Percentiles rank a stretch among this genome's conserved stretches.
Evolutionary conservation across 2,888 invertebrate species (phyloP).

Genomic region (Ectemnius continuus): DNA sequence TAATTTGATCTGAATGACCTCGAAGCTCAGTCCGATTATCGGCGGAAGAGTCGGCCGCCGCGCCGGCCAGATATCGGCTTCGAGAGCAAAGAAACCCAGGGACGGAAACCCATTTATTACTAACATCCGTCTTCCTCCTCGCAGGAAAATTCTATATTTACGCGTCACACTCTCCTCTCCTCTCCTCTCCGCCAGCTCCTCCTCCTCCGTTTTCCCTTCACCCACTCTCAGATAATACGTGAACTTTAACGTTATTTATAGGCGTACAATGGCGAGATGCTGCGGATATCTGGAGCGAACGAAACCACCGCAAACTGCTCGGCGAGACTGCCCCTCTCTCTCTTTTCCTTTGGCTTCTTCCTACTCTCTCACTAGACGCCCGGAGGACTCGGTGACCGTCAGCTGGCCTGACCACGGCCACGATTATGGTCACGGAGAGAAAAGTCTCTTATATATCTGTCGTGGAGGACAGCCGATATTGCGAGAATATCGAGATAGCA

Average conservation of each 20-base stretch:
- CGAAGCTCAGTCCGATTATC: not conserved
- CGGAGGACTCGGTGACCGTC: not conserved
- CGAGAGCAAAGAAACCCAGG: not conserved
- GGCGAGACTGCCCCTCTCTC: not conserved
- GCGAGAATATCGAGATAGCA: not conserved
- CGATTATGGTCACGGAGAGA: not conserved
- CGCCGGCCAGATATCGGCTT: not conserved
- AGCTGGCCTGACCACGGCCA: not conserved
- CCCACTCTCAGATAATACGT: conserved; percentile 12
- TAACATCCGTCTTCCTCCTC: conserved; percentile 20
- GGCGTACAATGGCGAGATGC: conserved; percentile 11
- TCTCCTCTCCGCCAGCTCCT: no score
- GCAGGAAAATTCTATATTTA: conserved; percentile 29
- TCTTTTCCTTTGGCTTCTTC: no score
- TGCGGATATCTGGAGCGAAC: conserved; percentile 6
- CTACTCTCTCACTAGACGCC: not conserved
- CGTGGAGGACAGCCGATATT: not conserved
- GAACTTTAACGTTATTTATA: conserved; percentile 29
- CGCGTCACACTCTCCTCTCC: not conserved
- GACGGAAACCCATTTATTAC: conserved; percentile 30
- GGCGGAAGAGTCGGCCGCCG: not conserved
- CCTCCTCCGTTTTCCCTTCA: not conserved
- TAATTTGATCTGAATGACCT: not conserved
- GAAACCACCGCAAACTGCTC: conserved; percentile 5
- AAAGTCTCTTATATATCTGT: not conserved